A percentile compares a stretch with the other conserved stretches of the same genome.
Conservation (phyloP, 1,140 invertebrate species). For the Drosophila melanogaster region Release_6_plus_ISO1_MT NT_033779.5:1961501-1962000, state of each 20-base stretch:
- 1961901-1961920: conserved; percentile 36
- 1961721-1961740: neutral
- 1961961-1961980: conserved; percentile 38
- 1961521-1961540: conserved; percentile 28
- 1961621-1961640: neutral
- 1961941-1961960: conserved; percentile 5
- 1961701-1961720: too few species aligned
- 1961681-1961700: neutral
- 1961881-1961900: conserved; percentile 67
- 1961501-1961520: conserved; percentile 37
- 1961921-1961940: conserved; percentile 1
- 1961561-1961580: neutral
- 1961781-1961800: conserved; percentile 34
- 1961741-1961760: neutral
- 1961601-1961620: neutral
- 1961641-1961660: too few species aligned
- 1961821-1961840: conserved; percentile 24
- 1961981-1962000: conserved; percentile 63
- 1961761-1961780: conserved; percentile 21
- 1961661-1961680: too few species aligned
- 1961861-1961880: conserved; percentile 76
- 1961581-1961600: neutral
- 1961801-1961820: conserved; percentile 51
- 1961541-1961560: conserved; percentile 21
- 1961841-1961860: conserved; percentile 24